Evolutionary conservation across 2,113 vertebrate species (phyloP).

Genomic region (human): DNA sequence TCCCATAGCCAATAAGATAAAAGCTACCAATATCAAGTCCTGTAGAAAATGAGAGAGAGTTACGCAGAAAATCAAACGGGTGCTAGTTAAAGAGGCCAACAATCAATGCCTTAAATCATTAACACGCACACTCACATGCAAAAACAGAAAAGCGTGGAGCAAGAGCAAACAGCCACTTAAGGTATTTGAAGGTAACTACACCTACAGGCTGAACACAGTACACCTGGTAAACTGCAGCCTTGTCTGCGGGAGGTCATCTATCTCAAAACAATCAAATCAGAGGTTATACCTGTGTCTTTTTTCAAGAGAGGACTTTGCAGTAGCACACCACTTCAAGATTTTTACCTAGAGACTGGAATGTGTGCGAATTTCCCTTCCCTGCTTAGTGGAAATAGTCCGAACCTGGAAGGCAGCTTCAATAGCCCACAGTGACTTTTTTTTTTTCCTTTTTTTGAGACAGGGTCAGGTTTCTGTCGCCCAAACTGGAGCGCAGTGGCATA

Average conservation of each 20-base stretch:
- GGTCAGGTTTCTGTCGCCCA: too few species aligned
- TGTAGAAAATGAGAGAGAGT: conserved; percentile 6
- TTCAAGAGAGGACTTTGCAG: neutral
- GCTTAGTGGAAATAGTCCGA: neutral
- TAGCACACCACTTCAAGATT: neutral
- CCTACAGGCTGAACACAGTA: neutral
- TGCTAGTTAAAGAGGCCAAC: neutral
- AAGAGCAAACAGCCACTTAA: neutral
- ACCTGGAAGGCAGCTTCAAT: neutral
- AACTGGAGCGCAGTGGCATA: too few species aligned
- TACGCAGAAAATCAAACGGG: neutral
- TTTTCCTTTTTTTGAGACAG: too few species aligned
- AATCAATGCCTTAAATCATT: neutral
- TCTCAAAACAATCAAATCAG: neutral
- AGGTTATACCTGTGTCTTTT: neutral
- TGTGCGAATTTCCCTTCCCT: neutral
- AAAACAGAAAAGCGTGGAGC: neutral
- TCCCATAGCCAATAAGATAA: neutral
- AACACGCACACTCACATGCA: neutral
- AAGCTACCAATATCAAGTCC: neutral
- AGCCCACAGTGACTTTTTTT: neutral
- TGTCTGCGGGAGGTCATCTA: neutral
- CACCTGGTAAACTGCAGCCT: neutral
- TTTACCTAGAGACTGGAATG: neutral
- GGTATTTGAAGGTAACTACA: neutral